Evolutionary conservation across 2,113 vertebrate genomes (phyloP).

Genomic region (Dicerorhinus sumatrensis): DNA sequence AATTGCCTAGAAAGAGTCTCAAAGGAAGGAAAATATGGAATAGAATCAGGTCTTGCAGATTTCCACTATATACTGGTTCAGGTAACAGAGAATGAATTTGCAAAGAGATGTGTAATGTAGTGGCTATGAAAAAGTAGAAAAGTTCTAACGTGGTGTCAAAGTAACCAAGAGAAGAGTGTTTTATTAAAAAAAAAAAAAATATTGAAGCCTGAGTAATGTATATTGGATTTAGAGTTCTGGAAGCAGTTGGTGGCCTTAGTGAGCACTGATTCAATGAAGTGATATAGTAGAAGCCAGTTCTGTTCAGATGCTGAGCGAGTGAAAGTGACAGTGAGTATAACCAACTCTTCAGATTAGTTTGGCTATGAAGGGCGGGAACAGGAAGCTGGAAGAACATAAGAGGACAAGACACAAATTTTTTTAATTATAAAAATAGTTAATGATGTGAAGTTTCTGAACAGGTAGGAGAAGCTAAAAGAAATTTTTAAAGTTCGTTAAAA

Average conservation of each 20-base stretch:
- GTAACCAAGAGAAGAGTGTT: background rate
- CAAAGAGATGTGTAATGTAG: background rate
- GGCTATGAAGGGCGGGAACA: background rate
- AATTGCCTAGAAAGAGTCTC: background rate
- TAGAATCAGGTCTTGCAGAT: background rate
- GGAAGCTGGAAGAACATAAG: background rate
- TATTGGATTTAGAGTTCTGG: background rate
- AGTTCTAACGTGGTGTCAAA: background rate
- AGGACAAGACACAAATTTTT: background rate
- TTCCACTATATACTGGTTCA: background rate
- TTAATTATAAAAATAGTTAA: background rate
- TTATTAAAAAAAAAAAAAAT: background rate
- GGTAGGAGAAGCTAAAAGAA: background rate
- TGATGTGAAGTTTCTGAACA: background rate
- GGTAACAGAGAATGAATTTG: background rate
- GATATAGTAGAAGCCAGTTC: background rate
- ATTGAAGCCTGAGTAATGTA: background rate
- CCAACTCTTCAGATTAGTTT: background rate
- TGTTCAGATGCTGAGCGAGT: background rate
- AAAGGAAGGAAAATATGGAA: background rate
- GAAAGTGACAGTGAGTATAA: background rate
- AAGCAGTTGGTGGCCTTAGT: background rate
- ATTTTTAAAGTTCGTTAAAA: background rate
- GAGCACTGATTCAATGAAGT: background rate
- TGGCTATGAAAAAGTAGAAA: background rate